Evolutionary conservation across 1,140 invertebrate species (phyloP), one percentile per base, ranked within the genome.

Genomic region (Nymphalis io): DNA sequence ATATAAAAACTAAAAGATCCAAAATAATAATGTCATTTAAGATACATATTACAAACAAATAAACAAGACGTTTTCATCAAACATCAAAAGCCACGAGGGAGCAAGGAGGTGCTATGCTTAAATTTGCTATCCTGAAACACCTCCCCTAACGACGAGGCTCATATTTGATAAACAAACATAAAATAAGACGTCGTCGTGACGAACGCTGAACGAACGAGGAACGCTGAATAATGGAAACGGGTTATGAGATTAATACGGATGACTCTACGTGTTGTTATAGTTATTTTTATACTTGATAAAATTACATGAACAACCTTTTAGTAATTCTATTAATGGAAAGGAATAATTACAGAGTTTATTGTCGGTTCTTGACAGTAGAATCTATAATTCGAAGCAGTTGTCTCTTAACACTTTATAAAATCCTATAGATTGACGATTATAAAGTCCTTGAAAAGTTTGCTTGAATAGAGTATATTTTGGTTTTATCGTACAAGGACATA

Each of bases 81-180:
- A 57, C 64, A 57, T 57, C 55, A 63, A 60, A 68, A 63, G 64
- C 62, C 64, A 20, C 73, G 20, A 16, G 73, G 69, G 73, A 68
- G 44, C 42, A 51, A 62, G 59, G 73, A 62, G 59, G 73, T 67
- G 74, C 72, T 75, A 79, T 81, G 80, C 81, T 81, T 82, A 82
- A 84, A 84, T 84, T 84, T 81, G 80, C 80, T 78, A 81, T 82
- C 82, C 75, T 66, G 40, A 15, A 65, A 27, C 57, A 79, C 42
- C 42, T 53, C 69, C 57, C 74, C 66, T 80, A 80, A 80, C 76
- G 74, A 74, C 60, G 66, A 55, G 33, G 55, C 67, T 63, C 74
- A 73, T 74, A 79, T 81, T 81, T 81, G 70, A 79, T 78, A 79
- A 76, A 75, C 74, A 80, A 70, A 70, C 59, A 58, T 58, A 44